A percentile compares a stretch with the other conserved stretches of the same genome.
phyloP scores from a whole-genome alignment of 2,888 invertebrate species.

The Heliconius charithonia region DNA sequence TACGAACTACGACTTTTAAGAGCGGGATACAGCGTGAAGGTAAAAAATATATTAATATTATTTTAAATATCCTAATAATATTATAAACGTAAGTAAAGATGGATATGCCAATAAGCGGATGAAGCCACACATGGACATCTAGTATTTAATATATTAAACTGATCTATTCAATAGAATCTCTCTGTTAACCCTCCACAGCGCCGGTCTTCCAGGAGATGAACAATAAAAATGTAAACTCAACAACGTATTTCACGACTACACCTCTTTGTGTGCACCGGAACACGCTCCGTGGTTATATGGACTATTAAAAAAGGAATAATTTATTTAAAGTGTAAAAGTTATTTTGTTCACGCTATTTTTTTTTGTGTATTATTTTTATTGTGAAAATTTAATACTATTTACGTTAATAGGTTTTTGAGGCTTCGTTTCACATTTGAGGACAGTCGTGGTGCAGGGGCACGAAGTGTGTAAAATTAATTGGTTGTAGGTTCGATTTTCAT shows the following conservation, averaged over 20 bases:
- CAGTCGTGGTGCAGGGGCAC: too few relatives aligned
- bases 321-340: slow-evolving; percentile 18
- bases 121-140: too few relatives aligned
- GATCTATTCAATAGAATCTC: slow-evolving; percentile 48
- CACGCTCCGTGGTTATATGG: slow-evolving; percentile 48
- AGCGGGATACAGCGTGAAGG: too few relatives aligned
- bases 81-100: too few relatives aligned
- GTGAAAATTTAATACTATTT: neutral
- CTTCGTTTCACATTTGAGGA: too few relatives aligned
- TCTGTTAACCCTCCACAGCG: slow-evolving; percentile 46
- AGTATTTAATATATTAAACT: neutral
- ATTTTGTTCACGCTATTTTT: neutral
- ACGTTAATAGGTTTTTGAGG: too few relatives aligned
- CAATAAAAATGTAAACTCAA: slow-evolving; percentile 73
- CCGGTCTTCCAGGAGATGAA: slow-evolving; percentile 56
- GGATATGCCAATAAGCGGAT: too few relatives aligned
- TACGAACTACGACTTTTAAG: too few relatives aligned
- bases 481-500: too few relatives aligned
- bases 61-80: too few relatives aligned
- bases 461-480: too few relatives aligned
- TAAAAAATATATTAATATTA: too few relatives aligned
- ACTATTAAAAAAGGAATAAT: slow-evolving; percentile 20
- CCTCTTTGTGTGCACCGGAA: slow-evolving; percentile 55
- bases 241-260: slow-evolving; percentile 60
- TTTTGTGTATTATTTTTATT: neutral